phyloP scores from a whole-genome alignment of 2,113 vertebrate genomes.

The Menidia beryllina region DNA sequence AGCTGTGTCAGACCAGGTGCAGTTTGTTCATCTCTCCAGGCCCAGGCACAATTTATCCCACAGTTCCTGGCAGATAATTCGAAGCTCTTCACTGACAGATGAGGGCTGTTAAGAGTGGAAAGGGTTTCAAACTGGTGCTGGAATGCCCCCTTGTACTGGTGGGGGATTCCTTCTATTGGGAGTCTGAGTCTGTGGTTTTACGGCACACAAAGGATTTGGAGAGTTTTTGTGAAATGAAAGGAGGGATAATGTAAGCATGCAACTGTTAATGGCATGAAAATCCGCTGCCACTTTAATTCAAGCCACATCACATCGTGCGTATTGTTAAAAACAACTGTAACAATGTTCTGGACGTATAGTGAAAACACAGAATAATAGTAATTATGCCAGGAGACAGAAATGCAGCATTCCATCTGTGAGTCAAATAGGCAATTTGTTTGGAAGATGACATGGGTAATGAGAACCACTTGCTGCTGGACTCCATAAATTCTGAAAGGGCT shows the following conservation, averaged over 20 bases:
- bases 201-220: slow-evolving; percentile 18
- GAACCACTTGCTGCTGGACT: slow-evolving; percentile 90
- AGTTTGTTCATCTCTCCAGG: slow-evolving; percentile 81
- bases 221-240: slow-evolving; percentile 24
- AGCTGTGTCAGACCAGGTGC: slow-evolving; percentile 86
- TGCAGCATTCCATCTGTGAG: slow-evolving; percentile 83
- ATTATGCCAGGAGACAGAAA: slow-evolving; percentile 56
- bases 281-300: slow-evolving; percentile 18
- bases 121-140: slow-evolving; percentile 62
- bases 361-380: slow-evolving; percentile 58
- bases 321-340: slow-evolving; percentile 46
- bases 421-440: slow-evolving; percentile 88
- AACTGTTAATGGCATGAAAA: slow-evolving; percentile 42
- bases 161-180: slow-evolving; percentile 55
- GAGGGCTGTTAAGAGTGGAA: slow-evolving; percentile 85
- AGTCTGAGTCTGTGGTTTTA: slow-evolving; percentile 41
- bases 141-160: slow-evolving; percentile 41
- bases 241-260: slow-evolving; percentile 24
- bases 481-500: slow-evolving; percentile 79
- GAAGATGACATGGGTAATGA: slow-evolving; percentile 91
- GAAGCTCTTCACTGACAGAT: slow-evolving; percentile 83
- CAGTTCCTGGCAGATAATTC: slow-evolving; percentile 86
- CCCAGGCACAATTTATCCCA: slow-evolving; percentile 85
- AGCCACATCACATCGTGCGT: slow-evolving; percentile 28
- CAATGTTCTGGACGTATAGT: slow-evolving; percentile 42